These are phyloP conservation scores for Poeciliopsis infans DNA, from an alignment of 2,797 vertebrate genomes.

Conservation along the genomic window DNA sequence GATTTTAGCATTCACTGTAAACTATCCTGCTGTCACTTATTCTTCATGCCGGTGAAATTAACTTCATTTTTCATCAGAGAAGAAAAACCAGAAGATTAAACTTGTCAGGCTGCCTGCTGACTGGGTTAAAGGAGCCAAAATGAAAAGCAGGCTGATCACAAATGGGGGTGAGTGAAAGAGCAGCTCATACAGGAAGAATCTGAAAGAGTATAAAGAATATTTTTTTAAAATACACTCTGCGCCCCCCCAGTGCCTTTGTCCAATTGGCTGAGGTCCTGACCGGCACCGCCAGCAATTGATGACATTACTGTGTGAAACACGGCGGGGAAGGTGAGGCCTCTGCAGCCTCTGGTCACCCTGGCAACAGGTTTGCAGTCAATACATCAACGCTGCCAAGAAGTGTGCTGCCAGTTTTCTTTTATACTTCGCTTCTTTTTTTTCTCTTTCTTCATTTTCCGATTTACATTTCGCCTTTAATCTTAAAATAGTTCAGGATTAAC, in stretches of 20 bases:
- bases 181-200: constrained; percentile 54
- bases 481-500: constrained; percentile 1
- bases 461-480: background rate
- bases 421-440: background rate
- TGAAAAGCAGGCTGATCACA: constrained; percentile 36
- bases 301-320: constrained; percentile 76
- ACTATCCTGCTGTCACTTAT: constrained; percentile 23
- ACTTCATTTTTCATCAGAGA: constrained; percentile 36
- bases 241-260: constrained; percentile 67
- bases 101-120: constrained; percentile 50
- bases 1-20: constrained; percentile 6
- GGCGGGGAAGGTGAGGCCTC: constrained; percentile 57
- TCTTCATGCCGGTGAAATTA: constrained; percentile 43
- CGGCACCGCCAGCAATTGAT: constrained; percentile 58
- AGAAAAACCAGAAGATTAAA: constrained; percentile 39
- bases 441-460: background rate
- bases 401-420: constrained; percentile 24
- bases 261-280: constrained; percentile 63
- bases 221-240: constrained; percentile 37
- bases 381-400: constrained; percentile 51
- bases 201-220: constrained; percentile 27
- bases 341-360: constrained; percentile 72
- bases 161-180: constrained; percentile 42
- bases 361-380: constrained; percentile 70
- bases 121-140: constrained; percentile 54